Evolutionary conservation across 2,797 vertebrate species (phyloP).

Genomic region (Naso thynnoides): DNA sequence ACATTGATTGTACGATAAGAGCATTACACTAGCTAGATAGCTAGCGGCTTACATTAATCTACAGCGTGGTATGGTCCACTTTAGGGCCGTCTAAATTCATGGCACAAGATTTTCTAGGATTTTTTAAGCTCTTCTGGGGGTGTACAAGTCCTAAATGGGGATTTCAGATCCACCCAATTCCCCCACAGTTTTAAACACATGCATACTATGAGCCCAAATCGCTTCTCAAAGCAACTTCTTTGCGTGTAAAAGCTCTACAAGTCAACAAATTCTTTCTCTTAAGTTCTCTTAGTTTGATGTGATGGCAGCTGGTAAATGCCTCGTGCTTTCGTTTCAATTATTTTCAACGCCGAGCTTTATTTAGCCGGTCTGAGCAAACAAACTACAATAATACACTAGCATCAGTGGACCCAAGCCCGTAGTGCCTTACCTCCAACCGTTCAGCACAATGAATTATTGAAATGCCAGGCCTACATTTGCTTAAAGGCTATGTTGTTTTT

Average conservation of each 20-base stretch:
- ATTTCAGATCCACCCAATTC: background rate
- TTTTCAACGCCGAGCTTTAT: background rate
- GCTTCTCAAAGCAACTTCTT: background rate
- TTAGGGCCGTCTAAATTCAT: no score
- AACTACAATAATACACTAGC: background rate
- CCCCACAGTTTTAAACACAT: no score
- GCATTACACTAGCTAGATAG: no score
- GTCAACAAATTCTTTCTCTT: background rate
- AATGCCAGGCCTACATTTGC: background rate
- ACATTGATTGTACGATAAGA: no score
- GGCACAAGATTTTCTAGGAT: no score
- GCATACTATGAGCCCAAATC: background rate
- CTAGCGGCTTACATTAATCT: no score
- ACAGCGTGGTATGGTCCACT: no score
- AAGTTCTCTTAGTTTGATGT: background rate
- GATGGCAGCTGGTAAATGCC: background rate
- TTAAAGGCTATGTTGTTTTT: conserved; percentile 24
- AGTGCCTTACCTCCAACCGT: background rate
- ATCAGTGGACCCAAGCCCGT: background rate
- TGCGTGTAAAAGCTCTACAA: background rate
- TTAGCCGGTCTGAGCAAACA: background rate
- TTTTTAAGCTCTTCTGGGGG: no score
- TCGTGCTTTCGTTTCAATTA: background rate
- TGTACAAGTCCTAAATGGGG: no score
- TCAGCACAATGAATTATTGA: conserved; percentile 8